Base-by-base conservation (phyloP, 2,113 vertebrate genomes). In the Tetrax tetrax region DNA sequence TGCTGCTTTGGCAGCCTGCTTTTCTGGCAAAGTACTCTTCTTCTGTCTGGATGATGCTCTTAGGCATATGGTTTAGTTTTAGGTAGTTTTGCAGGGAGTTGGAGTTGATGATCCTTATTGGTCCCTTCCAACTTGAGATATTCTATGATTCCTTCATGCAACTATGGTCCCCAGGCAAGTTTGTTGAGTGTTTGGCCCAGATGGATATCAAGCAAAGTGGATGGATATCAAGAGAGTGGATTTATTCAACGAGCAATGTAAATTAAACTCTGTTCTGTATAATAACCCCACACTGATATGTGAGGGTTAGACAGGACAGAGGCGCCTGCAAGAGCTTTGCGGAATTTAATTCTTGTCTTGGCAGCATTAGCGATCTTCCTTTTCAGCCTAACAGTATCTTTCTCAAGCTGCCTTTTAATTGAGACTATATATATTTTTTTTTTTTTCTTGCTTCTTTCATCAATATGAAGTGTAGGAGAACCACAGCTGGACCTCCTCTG, bases 401-500 rank as follows among this genome's bases (percentile, higher is more conserved):
- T 59, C 72, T 83, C 33, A 12, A 2, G 3, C 38, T 54, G 53
- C 28, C 57, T 70, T 65, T 45, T 65, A 53, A 66, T 25, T 33
- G n/a, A 74, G 75, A 38, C 33, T 53, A 4, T 33, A 5, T 27
- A 2, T 41, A 41, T 14, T 41, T 43, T 53, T 3, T 69, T 35
- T 37, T 89, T 48, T 68, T 72, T 28, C 41, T 84, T 71, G 31
- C 20, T 64, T 66, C 61, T 86, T 83, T 25, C 8, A 51, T 69
- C 38, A 69, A 9, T 0, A 0, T 18, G 48, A 86, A 57, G 31
- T 3, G 1, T 38, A 50, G 64, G n/a, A 76, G 9, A 81, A 12
- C 12, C 79, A 35, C 35, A 60, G 31, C 38, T 65, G 65, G 28
- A 65, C 20, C 8, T 68, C 33, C 29, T 53, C 33, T 63, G 13